A percentile compares a stretch with the other conserved stretches of the same genome.
Conservation (phyloP, 1,140 invertebrate species). For the Theocolax elegans region DNA sequence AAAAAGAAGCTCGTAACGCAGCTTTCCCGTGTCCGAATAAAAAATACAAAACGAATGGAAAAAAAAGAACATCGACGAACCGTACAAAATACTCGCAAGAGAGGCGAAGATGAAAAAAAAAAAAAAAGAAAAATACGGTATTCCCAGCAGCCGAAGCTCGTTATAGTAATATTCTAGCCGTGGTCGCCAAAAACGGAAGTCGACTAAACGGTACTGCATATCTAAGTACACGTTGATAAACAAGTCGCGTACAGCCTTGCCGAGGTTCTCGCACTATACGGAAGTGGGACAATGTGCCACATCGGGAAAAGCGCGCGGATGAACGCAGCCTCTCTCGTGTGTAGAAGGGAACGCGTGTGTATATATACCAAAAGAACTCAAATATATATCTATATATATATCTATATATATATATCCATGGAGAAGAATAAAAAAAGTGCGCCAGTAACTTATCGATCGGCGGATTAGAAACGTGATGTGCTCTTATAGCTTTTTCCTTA, state of each 20-base stretch:
- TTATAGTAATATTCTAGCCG: no score
- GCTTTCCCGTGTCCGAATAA: background rate
- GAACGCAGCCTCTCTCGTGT: background rate
- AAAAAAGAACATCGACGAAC: no score
- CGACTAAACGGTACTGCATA: conserved; percentile 34
- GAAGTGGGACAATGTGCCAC: conserved; percentile 60
- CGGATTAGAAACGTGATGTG: background rate
- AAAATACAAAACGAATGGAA: no score
- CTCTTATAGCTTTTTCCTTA: no score
- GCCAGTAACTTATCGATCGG: conserved; percentile 1
- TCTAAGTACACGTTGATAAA: conserved; percentile 25
- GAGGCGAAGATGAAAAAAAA: no score
- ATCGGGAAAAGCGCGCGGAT: conserved; percentile 50
- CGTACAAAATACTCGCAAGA: no score
- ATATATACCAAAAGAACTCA: background rate
- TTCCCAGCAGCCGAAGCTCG: no score
- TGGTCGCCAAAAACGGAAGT: conserved; percentile 14
- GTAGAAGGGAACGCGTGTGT: background rate
- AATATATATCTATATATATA: background rate
- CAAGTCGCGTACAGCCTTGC: conserved; percentile 29
- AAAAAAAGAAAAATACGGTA: no score
- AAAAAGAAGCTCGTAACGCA: background rate
- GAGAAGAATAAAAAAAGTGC: background rate
- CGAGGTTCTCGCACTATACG: background rate
- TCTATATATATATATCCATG: background rate